phyloP scores from a whole-genome alignment of 2,797 vertebrate species.

The Sandelia bainsii region DNA sequence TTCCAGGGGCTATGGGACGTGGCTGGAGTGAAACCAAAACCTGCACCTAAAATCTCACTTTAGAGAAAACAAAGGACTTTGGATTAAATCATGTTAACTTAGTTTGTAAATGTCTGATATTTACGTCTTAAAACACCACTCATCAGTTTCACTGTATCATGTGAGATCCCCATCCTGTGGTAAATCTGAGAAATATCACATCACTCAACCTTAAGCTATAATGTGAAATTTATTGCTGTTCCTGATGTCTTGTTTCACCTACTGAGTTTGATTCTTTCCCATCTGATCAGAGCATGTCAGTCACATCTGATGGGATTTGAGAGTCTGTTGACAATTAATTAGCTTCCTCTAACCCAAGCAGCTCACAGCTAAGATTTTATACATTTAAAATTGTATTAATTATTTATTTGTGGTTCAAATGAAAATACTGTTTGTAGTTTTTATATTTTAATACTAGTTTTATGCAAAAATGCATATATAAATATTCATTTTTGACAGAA shows the following conservation, averaged over 20 bases:
- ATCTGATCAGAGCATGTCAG: too few relatives aligned
- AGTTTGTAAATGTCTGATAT: neutral
- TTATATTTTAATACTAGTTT: too few relatives aligned
- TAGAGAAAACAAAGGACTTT: neutral
- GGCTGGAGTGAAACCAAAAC: neutral
- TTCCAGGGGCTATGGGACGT: slow-evolving; percentile 3
- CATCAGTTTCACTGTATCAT: neutral
- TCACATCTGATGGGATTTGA: neutral
- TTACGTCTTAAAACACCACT: neutral
- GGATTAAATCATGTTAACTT: neutral
- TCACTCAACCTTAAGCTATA: neutral
- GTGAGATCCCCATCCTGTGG: slow-evolving; percentile 45
- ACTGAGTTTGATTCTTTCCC: neutral
- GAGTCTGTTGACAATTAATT: too few relatives aligned
- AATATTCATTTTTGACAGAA: slow-evolving; percentile 16
- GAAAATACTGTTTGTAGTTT: too few relatives aligned
- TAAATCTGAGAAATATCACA: slow-evolving; percentile 28
- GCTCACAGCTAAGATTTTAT: slow-evolving; percentile 17
- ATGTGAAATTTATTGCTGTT: neutral
- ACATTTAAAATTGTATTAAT: too few relatives aligned
- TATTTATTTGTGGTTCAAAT: too few relatives aligned
- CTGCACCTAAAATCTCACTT: neutral
- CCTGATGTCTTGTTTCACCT: too few relatives aligned
- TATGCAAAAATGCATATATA: neutral
- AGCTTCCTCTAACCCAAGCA: slow-evolving; percentile 6